A percentile compares a stretch with the other conserved stretches of the same genome.
These are phyloP conservation scores for Acestrorhynchus altus DNA, from an alignment of 2,797 vertebrate genomes.

Conservation along the genomic window DNA sequence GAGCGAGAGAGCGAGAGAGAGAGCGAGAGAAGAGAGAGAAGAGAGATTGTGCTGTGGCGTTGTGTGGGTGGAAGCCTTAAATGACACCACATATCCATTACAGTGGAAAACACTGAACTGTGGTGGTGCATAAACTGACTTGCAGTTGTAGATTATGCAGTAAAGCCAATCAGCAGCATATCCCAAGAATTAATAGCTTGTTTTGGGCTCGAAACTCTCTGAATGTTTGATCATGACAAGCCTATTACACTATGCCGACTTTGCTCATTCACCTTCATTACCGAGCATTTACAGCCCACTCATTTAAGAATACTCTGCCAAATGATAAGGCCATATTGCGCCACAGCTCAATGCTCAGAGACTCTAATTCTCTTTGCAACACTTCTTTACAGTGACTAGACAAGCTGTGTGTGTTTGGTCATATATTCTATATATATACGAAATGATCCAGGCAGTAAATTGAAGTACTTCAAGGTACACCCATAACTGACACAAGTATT, in stretches of 20 bases:
- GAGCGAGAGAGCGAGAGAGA: too few relatives aligned
- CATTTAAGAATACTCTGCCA: conserved; percentile 32
- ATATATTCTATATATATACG: too few relatives aligned
- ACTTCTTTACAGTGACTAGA: too few relatives aligned
- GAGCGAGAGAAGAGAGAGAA: too few relatives aligned
- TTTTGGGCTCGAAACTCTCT: background rate
- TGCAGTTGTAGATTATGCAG: conserved; percentile 6
- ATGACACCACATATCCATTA: background rate
- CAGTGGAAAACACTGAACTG: conserved; percentile 7
- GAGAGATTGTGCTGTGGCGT: background rate
- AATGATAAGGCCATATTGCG: conserved; percentile 34
- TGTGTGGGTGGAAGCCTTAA: conserved; percentile 12
- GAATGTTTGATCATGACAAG: conserved; percentile 28
- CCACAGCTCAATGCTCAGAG: too few relatives aligned
- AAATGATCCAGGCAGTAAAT: too few relatives aligned
- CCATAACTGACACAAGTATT: too few relatives aligned
- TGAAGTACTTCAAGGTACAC: too few relatives aligned
- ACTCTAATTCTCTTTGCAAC: too few relatives aligned
- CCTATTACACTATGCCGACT: conserved; percentile 16
- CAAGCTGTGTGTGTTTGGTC: too few relatives aligned
- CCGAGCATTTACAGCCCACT: conserved; percentile 16
- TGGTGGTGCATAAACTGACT: conserved; percentile 14
- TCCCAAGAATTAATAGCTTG: conserved; percentile 9
- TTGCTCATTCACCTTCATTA: conserved; percentile 38
- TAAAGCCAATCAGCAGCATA: conserved; percentile 9